Base-by-base conservation (phyloP, 2,113 vertebrate genomes). In the Mixornis gularis region DNA sequence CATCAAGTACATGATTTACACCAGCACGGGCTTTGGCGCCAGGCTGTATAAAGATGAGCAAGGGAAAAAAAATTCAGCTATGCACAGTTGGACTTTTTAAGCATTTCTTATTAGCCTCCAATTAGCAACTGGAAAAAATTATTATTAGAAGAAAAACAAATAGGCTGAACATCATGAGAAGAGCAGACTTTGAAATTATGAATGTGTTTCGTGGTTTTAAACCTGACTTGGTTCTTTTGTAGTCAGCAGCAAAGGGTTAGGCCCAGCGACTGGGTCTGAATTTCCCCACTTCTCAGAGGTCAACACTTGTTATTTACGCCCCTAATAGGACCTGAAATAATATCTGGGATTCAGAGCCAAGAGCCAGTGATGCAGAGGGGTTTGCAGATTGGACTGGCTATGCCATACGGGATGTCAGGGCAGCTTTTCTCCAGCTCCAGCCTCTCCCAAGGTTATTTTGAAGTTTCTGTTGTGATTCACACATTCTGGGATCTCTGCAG, bases 1-100 rank as follows among this genome's bases (percentile, higher is more conserved):
- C 87, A 89, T 91, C 81, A 38, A 89, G 77, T 79, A 25, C 84
- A 43, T 89, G 94, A 95, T 92, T 94, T 96, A 96, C 80, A 94
- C 90, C 93, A 88, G 65, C 3, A 0, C 1, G 2, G 66, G 44
- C 25, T 87, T 94, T 92, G 92, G 94, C 91, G 82, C 86, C 92
- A 92, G 92, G 59, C 41, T 85, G 71, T 76, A 26, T 79, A 88
- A 91, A 88, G 87, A 93, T 81, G 90, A 86, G 77, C 58, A 79
- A 90, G 59, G 38, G 25, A 18, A 65, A 72, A 89, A 62, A 43
- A 58, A 63, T 7, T 46, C 26, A 2, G 12, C 77, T 69, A 21
- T 34, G 12, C 49, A 69, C 78, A 22, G 41, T 46, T 79, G 41
- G 58, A 27, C 26, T 85, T 91, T n/a, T 51, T 30, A 69, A 81